Evolutionary conservation across 2,797 vertebrate genomes (phyloP).

Genomic region (Chloroceryle inda): DNA sequence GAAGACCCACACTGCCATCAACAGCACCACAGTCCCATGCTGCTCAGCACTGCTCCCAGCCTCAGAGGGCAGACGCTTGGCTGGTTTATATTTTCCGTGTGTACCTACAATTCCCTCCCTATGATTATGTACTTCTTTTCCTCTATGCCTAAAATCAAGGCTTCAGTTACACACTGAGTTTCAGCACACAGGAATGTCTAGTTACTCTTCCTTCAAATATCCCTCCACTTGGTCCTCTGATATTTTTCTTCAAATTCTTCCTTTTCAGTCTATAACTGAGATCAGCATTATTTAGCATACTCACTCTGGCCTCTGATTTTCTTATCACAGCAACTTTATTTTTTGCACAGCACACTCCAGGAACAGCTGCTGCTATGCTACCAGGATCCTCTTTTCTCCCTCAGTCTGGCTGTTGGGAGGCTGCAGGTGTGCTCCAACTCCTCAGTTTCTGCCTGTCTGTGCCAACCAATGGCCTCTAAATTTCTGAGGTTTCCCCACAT

Average conservation of each 20-base stretch:
- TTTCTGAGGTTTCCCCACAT: neutral
- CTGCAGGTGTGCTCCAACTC: neutral
- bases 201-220: neutral
- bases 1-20: fast-evolving
- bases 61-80: neutral
- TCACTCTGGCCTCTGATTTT: neutral
- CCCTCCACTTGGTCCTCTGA: neutral
- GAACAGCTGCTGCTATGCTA: neutral
- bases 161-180: neutral
- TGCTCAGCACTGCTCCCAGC: neutral
- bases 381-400: neutral
- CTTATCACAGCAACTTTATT: neutral
- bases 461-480: fast-evolving
- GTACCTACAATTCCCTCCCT: neutral
- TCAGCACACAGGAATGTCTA: neutral
- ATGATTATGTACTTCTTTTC: neutral
- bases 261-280: neutral
- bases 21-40: neutral
- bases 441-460: neutral
- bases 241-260: neutral
- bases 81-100: neutral
- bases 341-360: neutral
- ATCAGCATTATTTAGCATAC: neutral
- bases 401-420: neutral
- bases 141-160: neutral